These are phyloP conservation scores for Chrysemys picta DNA, from an alignment of 2,113 vertebrate species.

Conservation along the genomic window DNA sequence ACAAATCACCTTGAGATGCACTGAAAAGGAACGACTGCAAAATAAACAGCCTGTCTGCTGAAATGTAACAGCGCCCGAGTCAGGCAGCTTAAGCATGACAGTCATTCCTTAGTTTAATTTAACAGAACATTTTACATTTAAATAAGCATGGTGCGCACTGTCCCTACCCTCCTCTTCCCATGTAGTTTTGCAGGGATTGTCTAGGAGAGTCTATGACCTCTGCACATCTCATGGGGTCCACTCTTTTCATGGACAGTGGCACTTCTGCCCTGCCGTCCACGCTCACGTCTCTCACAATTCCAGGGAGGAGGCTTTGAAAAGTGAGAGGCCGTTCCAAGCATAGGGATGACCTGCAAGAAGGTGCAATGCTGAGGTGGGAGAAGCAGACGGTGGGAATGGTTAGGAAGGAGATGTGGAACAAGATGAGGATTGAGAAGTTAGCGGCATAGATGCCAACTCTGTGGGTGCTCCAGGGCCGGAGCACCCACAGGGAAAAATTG, in stretches of 20 bases:
- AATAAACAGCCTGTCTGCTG: not conserved
- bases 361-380: not conserved
- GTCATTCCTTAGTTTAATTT: not conserved
- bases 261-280: not conserved
- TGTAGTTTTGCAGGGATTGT: not conserved
- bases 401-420: not conserved
- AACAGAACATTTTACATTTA: not conserved
- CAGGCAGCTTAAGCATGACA: not conserved
- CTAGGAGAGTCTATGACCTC: not conserved
- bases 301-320: not conserved
- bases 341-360: not conserved
- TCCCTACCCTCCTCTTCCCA: not conserved
- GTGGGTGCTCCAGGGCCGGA: too few species aligned
- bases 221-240: not conserved
- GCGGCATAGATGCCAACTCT: not conserved
- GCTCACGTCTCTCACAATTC: not conserved
- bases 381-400: not conserved
- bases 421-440: not conserved
- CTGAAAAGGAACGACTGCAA: not conserved
- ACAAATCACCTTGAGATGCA: not conserved
- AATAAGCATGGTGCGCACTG: not conserved
- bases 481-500: too few species aligned
- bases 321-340: not conserved
- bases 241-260: not conserved
- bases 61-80: not conserved